These are phyloP conservation scores for Myopa tessellatipennis DNA, from an alignment of 2,888 invertebrate species.

Conservation along the genomic window DNA sequence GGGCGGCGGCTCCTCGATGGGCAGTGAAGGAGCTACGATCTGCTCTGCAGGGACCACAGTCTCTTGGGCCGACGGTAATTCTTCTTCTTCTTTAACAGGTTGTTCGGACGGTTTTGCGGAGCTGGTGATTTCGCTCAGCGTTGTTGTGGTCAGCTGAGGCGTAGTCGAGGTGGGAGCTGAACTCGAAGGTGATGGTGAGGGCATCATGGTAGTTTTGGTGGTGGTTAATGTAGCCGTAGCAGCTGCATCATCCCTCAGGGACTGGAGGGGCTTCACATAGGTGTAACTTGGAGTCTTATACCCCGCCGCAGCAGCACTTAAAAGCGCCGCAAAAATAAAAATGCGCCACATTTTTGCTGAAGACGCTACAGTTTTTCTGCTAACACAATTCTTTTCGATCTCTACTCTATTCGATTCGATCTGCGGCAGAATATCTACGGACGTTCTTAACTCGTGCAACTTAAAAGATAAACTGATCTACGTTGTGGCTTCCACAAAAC, in stretches of 20 bases:
- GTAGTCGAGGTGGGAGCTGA: constrained; percentile 12
- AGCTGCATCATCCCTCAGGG: not conserved
- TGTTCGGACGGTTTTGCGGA: constrained; percentile 26
- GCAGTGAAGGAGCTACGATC: constrained; percentile 15
- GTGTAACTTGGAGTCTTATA: constrained; percentile 35
- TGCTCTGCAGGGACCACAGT: not conserved
- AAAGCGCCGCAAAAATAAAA: constrained; percentile 34
- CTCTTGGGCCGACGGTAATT: not conserved
- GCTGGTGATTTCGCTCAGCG: constrained; percentile 29
- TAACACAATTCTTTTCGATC: not conserved
- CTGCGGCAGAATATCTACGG: not conserved
- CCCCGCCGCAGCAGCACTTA: constrained; percentile 41
- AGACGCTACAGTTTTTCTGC: not conserved
- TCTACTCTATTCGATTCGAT: not conserved
- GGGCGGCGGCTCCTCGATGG: constrained; percentile 8
- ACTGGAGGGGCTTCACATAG: not conserved
- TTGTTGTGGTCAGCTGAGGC: constrained; percentile 19
- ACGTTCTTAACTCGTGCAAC: constrained; percentile 57
- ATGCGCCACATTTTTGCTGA: constrained; percentile 32
- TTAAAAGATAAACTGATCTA: constrained; percentile 56
- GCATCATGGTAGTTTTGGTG: constrained; percentile 45
- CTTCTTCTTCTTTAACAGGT: not conserved
- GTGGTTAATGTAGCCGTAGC: constrained; percentile 39
- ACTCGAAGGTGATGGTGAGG: not conserved
- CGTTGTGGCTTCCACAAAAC: constrained; percentile 43